Conservation (phyloP, 2,113 vertebrate genomes). For the Chaenogobius annularis region DNA sequence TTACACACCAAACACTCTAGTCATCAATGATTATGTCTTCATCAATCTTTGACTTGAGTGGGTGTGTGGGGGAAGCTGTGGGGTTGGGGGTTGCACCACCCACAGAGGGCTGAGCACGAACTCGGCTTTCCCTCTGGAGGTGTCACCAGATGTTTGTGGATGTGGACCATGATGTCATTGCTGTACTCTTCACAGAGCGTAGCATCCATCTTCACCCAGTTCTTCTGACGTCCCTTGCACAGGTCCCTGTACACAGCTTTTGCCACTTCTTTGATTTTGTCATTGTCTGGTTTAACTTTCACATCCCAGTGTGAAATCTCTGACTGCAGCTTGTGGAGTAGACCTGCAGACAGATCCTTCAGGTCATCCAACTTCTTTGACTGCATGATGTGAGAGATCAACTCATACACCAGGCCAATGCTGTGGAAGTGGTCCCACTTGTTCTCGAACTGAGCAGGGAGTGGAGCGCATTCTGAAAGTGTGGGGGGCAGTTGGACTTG, state of each 20-base stretch:
- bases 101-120: background rate
- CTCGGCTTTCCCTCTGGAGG: background rate
- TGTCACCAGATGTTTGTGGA: background rate
- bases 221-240: background rate
- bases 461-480: too few species aligned
- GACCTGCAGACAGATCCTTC: background rate
- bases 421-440: background rate
- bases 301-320: background rate
- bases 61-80: too few species aligned
- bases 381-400: background rate
- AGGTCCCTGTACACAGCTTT: background rate
- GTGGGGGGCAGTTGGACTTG: too few species aligned
- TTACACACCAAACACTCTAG: too few species aligned
- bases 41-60: too few species aligned
- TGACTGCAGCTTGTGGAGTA: background rate
- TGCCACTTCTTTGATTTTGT: background rate
- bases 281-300: background rate
- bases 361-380: background rate
- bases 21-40: too few species aligned
- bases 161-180: background rate
- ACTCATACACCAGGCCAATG: background rate
- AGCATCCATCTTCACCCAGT: background rate
- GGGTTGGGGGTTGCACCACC: background rate
- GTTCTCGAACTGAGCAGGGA: background rate
- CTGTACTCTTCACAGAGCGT: background rate